Conservation (phyloP, 2,888 invertebrate genomes). For the Hirtodrosophila duncani region DNA sequence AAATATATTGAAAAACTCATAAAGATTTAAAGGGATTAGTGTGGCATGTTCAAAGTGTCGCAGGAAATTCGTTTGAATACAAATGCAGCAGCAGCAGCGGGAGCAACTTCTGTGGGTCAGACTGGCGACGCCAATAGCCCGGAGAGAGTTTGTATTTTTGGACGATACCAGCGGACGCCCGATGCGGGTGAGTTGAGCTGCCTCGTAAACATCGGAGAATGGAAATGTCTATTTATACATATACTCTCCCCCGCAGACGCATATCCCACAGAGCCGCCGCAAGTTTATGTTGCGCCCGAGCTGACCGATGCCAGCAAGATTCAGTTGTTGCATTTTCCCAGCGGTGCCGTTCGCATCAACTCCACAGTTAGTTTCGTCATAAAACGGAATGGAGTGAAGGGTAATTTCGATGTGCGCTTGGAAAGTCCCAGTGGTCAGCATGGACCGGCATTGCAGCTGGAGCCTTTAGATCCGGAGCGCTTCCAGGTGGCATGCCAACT, state of each 20-base stretch:
- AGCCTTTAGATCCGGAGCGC: constrained; percentile 74
- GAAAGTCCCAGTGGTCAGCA: constrained; percentile 72
- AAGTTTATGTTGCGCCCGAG: constrained; percentile 74
- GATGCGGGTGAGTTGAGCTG: constrained; percentile 72
- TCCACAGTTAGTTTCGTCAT: constrained; percentile 68
- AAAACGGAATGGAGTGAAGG: constrained; percentile 75
- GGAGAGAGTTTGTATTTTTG: constrained; percentile 73
- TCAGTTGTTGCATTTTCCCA: constrained; percentile 75
- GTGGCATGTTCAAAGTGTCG: constrained; percentile 76
- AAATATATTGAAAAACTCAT: constrained; percentile 29
- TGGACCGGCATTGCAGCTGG: constrained; percentile 53
- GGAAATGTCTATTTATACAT: constrained; percentile 25
- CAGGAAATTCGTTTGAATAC: constrained; percentile 76
- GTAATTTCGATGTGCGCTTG: constrained; percentile 76
- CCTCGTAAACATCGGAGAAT: constrained; percentile 32
- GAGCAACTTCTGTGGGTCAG: constrained; percentile 27
- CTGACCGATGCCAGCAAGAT: constrained; percentile 74
- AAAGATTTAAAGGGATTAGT: constrained; percentile 10
- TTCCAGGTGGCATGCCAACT: constrained; percentile 63
- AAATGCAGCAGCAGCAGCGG: constrained; percentile 25
- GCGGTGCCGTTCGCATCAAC: constrained; percentile 68
- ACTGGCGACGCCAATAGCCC: constrained; percentile 33
- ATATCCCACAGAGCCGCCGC: constrained; percentile 66
- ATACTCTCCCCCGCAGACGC: constrained; percentile 47
- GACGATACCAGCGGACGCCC: constrained; percentile 76